phyloP scores from a whole-genome alignment of 2,888 invertebrate species.

The Scrobipalpa costella region DNA sequence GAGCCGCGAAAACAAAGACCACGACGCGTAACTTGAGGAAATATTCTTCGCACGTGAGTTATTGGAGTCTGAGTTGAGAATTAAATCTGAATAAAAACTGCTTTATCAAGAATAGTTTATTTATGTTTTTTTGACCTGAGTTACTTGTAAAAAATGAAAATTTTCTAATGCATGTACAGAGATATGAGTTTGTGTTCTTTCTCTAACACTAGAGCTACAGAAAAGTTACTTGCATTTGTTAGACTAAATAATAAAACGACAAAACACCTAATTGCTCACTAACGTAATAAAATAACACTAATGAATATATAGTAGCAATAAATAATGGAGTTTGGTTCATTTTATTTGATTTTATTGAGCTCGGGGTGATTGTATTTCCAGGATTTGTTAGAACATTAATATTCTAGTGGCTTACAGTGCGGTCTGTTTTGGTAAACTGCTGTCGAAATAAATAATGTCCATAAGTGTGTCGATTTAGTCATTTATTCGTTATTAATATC shows the following conservation, averaged over 20 bases:
- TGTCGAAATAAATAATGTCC: neutral
- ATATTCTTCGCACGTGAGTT: neutral
- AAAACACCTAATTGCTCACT: too few species aligned
- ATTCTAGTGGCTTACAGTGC: neutral
- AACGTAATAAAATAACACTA: neutral
- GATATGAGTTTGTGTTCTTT: too few species aligned
- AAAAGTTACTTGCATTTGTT: too few species aligned
- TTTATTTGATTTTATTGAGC: neutral
- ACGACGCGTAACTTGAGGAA: neutral
- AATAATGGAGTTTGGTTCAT: neutral
- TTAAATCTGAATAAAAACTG: neutral
- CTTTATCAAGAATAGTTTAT: neutral
- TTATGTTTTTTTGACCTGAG: neutral
- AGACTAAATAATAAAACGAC: too few species aligned
- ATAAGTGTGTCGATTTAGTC: neutral
- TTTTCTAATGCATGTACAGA: too few species aligned
- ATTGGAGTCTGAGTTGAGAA: neutral
- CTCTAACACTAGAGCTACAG: too few species aligned
- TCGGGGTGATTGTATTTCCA: neutral
- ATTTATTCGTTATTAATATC: too few species aligned
- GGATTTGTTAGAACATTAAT: slow-evolving; percentile 11
- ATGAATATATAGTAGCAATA: neutral
- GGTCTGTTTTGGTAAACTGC: neutral
- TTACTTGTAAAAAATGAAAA: too few species aligned
- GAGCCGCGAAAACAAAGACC: slow-evolving; percentile 23